These are phyloP conservation scores for Hirtodrosophila histrioides DNA, from an alignment of 2,888 invertebrate genomes.

Conservation along the genomic window DNA sequence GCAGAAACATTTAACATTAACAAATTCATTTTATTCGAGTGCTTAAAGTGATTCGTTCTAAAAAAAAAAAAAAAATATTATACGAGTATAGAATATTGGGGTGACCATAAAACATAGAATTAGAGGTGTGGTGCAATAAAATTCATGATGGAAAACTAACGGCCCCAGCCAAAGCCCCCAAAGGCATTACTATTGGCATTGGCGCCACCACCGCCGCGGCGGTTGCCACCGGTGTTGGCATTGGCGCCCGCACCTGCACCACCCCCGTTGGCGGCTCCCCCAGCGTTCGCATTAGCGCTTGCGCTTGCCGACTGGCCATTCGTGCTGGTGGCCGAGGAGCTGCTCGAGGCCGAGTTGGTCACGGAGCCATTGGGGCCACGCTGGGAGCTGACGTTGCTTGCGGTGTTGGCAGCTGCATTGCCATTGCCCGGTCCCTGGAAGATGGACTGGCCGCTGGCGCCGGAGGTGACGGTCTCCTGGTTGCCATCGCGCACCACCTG, in stretches of 20 bases:
- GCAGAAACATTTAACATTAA: constrained; percentile 35
- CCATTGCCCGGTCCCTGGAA: constrained; percentile 76
- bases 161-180: constrained; percentile 52
- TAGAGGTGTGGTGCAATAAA: neutral
- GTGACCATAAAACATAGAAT: constrained; percentile 15
- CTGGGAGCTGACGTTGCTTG: constrained; percentile 70
- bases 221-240: constrained; percentile 41
- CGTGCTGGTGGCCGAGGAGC: constrained; percentile 69
- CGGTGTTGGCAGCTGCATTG: constrained; percentile 70
- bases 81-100: constrained; percentile 6
- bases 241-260: constrained; percentile 45
- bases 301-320: constrained; percentile 72
- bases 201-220: constrained; percentile 41
- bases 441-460: constrained; percentile 81
- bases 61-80: constrained; percentile 22
- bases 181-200: constrained; percentile 57
- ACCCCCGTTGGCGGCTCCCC: constrained; percentile 27
- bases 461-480: constrained; percentile 64
- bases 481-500: constrained; percentile 67
- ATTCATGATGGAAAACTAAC: constrained; percentile 47
- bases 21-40: constrained; percentile 59
- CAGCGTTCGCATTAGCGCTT: constrained; percentile 66
- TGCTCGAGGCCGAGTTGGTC: constrained; percentile 78
- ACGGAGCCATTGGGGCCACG: constrained; percentile 72
- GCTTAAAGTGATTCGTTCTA: constrained; percentile 52